Base-by-base conservation (phyloP, 1,140 invertebrate species). In the Hesperophylax magnus region DNA sequence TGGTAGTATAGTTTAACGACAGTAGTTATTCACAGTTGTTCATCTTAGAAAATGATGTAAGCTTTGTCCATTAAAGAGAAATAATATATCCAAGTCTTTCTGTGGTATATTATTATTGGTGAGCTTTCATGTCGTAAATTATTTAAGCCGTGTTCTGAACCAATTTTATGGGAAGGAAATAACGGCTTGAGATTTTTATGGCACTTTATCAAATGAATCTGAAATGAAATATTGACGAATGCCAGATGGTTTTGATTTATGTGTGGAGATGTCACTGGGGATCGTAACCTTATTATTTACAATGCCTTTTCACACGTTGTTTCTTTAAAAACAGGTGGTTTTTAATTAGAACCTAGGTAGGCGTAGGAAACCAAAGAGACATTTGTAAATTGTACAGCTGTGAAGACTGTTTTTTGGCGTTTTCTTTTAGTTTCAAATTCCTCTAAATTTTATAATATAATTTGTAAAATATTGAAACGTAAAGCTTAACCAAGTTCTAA, bases 81-180 rank as follows among this genome's bases (percentile, higher is more conserved):
- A 24, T 61, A 47, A 47, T 47, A 47, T 11, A 47, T 47, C 39
- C 39, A 47, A 47, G 39, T 47, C 39, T 47, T 8, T 39, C 7
- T 1, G 39, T 47, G 39, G 39, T 61, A 20, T 61, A 61, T 20
- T 61, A 61, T 20, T 61, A 61, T 61, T 24, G 8, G 58, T 61
- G 24, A 67, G 63, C 63, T 67, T 67, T 67, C 14, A 67, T 67
- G 63, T 67, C 22, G 31, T 67, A 67, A 67, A 67, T 67, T 67
- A 67, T 47, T 47, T 47, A 27, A 31, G 17, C n/a, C 63, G 22
- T 67, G 31, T 67, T 67, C 31, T 67, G 63, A 31, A 27, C 63
- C 27, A 67, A 15, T 27, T 67, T 27, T 15, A 27, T 22, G 63
- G 63, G 31, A 31, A 67, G 24, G 31, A 67, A 67, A n/a, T 67